Percentiles rank a stretch among this genome's conserved stretches.
Conservation (phyloP, 2,888 invertebrate species). For the Ptilodon capucinus region DNA sequence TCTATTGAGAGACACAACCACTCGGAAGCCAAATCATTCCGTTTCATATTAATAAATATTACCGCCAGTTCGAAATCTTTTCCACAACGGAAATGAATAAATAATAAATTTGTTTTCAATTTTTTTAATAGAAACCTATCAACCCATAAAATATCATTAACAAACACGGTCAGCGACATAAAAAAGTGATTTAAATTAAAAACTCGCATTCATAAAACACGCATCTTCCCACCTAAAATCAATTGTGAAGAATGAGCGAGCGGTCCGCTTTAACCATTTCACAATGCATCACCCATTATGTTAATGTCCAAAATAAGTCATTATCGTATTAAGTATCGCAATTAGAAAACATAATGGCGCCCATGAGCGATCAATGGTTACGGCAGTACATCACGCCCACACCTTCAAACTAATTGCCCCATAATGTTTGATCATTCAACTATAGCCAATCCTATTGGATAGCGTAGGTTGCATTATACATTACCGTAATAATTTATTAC, state of each 20-base stretch:
- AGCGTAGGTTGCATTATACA: conserved; percentile 23
- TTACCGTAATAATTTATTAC: conserved; percentile 1
- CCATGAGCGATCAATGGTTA: conserved; percentile 24
- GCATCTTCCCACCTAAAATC: background rate
- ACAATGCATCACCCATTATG: conserved; percentile 18
- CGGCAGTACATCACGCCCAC: conserved; percentile 46
- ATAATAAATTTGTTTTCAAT: background rate
- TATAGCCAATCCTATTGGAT: conserved; percentile 23
- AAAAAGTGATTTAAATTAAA: conserved; percentile 2
- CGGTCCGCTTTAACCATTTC: background rate
- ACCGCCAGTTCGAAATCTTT: background rate
- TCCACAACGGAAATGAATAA: background rate
- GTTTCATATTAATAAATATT: no score
- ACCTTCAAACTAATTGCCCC: conserved; percentile 48
- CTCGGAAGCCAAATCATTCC: no score
- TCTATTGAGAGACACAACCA: no score
- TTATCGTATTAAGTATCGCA: conserved; percentile 27
- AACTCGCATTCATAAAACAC: background rate
- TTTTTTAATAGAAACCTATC: background rate
- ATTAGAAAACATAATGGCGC: conserved; percentile 38
- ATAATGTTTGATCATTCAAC: conserved; percentile 40
- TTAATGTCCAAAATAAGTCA: conserved; percentile 33
- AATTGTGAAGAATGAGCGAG: background rate
- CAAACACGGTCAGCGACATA: background rate
- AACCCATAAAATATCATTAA: conserved; percentile 1